phyloP scores from a whole-genome alignment of 1,140 invertebrate species.

The Temnothorax longispinosus region DNA sequence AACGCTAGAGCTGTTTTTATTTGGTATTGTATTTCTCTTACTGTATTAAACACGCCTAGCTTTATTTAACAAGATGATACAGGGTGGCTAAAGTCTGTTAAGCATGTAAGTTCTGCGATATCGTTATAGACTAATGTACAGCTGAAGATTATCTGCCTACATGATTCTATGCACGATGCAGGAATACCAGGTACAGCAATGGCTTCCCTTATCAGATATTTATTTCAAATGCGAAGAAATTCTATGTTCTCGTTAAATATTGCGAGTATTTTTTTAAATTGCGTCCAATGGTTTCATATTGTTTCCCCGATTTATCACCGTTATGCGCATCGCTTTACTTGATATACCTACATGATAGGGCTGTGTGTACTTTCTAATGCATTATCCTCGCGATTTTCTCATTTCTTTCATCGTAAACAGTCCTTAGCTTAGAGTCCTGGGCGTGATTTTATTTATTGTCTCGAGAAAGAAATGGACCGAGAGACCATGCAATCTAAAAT shows the following conservation, averaged over 20 bases:
- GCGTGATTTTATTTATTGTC: constrained; percentile 70
- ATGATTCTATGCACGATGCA: constrained; percentile 54
- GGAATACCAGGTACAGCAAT: constrained; percentile 21
- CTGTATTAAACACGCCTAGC: constrained; percentile 85
- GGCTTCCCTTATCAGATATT: background rate
- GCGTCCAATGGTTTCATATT: background rate
- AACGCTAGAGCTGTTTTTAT: constrained; percentile 34
- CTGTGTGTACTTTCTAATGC: background rate
- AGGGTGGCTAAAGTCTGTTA: constrained; percentile 82
- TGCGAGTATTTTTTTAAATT: background rate
- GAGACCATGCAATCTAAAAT: constrained; percentile 48
- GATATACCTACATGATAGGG: constrained; percentile 18
- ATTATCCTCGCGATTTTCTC: background rate
- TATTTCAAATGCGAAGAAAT: background rate
- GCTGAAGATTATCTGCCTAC: constrained; percentile 73
- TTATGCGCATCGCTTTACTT: constrained; percentile 11
- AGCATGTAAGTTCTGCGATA: constrained; percentile 79
- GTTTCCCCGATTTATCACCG: background rate
- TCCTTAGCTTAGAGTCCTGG: constrained; percentile 35
- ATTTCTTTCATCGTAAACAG: constrained; percentile 31
- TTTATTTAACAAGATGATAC: constrained; percentile 85
- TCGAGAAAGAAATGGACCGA: constrained; percentile 63
- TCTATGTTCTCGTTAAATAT: background rate
- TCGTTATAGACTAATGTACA: constrained; percentile 76
- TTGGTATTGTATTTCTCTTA: constrained; percentile 61